These are phyloP conservation scores for Autographa pulchrina DNA, from an alignment of 2,888 invertebrate genomes.

Conservation along the genomic window DNA sequence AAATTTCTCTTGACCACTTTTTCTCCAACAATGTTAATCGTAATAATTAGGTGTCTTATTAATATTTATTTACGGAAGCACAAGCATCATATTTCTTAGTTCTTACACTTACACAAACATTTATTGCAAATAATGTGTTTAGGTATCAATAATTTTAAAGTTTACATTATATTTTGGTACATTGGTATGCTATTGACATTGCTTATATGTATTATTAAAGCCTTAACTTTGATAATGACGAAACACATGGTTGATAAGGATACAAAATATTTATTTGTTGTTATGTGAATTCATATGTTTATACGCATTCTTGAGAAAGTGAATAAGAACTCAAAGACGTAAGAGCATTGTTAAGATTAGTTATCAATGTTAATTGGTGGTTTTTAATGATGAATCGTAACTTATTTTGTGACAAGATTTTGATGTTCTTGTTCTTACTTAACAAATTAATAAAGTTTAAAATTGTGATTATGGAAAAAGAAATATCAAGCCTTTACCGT, in stretches of 20 bases:
- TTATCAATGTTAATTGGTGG: neutral
- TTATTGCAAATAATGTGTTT: neutral
- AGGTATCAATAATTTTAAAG: neutral
- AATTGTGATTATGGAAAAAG: too few relatives aligned
- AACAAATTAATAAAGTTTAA: too few relatives aligned
- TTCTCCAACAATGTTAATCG: neutral
- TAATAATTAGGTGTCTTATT: neutral
- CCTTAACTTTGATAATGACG: conserved; percentile 32
- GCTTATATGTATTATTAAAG: conserved; percentile 22
- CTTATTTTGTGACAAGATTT: neutral
- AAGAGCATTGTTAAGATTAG: neutral
- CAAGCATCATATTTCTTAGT: neutral
- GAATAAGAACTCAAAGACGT: neutral
- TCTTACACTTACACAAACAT: neutral
- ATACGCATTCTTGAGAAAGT: neutral
- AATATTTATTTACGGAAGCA: neutral
- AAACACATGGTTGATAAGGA: conserved; percentile 33
- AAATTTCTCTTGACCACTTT: neutral
- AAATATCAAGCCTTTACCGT: too few relatives aligned
- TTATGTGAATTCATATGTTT: conserved; percentile 15
- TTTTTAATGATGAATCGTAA: neutral
- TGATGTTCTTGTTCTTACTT: too few relatives aligned
- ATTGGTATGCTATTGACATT: conserved; percentile 16
- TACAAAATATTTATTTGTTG: conserved; percentile 16
- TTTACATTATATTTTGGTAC: conserved; percentile 8